Evolutionary conservation across 2,113 vertebrate genomes (phyloP).

Genomic region (Mus pahari): DNA sequence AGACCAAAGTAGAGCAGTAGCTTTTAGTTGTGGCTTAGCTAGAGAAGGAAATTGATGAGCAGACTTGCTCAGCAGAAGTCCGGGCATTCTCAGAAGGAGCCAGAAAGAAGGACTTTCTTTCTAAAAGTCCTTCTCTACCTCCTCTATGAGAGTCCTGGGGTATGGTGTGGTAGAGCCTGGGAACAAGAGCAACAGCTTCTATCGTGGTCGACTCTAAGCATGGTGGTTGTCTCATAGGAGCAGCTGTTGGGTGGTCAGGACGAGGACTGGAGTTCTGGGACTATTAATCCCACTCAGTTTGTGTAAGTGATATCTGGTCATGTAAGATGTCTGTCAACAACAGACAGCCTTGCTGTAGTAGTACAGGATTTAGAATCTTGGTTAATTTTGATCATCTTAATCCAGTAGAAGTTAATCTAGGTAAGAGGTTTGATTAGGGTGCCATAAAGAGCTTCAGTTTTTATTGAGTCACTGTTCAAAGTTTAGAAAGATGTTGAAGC

Average conservation of each 20-base stretch:
- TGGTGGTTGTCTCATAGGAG: background rate
- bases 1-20: slow-evolving; percentile 72
- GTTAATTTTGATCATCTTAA: background rate
- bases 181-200: background rate
- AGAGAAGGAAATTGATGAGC: slow-evolving; percentile 47
- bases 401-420: background rate
- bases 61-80: slow-evolving; percentile 45
- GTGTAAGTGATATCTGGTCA: background rate
- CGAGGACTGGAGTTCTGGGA: slow-evolving; percentile 14
- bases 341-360: background rate
- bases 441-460: background rate
- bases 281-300: background rate
- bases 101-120: background rate
- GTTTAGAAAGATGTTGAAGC: slow-evolving; percentile 40
- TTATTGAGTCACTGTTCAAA: slow-evolving; percentile 3
- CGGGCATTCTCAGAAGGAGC: slow-evolving; percentile 27
- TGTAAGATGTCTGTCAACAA: background rate
- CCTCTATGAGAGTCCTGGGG: background rate
- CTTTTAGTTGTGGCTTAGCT: slow-evolving; percentile 81
- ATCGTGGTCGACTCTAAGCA: background rate
- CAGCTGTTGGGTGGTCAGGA: background rate
- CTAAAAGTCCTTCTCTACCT: background rate
- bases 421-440: background rate
- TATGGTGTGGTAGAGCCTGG: background rate
- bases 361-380: background rate